A percentile compares a stretch with the other conserved stretches of the same genome.
Conservation (phyloP, 2,888 invertebrate genomes). For the Pheosia gnoma region DNA sequence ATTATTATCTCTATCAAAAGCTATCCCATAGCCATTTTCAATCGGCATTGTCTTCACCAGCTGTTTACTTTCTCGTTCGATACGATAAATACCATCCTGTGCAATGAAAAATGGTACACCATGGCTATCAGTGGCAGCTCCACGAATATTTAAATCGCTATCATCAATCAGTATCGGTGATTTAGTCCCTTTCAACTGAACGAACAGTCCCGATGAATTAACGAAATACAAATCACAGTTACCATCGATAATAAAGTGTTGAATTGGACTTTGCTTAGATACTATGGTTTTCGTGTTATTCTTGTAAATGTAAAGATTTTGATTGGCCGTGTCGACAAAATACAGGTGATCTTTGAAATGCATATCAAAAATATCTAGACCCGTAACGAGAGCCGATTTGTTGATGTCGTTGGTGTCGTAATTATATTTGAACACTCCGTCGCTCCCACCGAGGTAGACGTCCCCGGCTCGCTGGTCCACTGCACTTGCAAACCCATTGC, state of each 20-base stretch:
- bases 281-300: constrained; percentile 38
- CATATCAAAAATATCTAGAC: constrained; percentile 64
- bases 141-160: constrained; percentile 50
- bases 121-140: constrained; percentile 49
- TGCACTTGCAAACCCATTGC: constrained; percentile 66
- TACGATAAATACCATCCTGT: constrained; percentile 57
- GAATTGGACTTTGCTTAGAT: constrained; percentile 48
- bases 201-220: constrained; percentile 51
- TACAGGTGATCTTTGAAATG: constrained; percentile 54
- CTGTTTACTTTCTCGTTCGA: constrained; percentile 45
- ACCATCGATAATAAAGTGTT: constrained; percentile 55
- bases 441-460: constrained; percentile 63
- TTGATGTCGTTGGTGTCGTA: constrained; percentile 46
- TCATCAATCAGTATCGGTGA: constrained; percentile 42
- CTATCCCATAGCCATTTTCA: constrained; percentile 57
- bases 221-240: constrained; percentile 53
- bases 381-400: constrained; percentile 45
- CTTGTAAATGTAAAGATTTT: constrained; percentile 48
- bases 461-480: constrained; percentile 53
- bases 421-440: constrained; percentile 63
- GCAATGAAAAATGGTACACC: constrained; percentile 57
- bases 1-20: constrained; percentile 62
- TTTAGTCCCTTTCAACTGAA: constrained; percentile 41
- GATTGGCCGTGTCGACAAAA: constrained; percentile 59
- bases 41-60: constrained; percentile 44